Percentiles rank a stretch among this genome's conserved stretches.
These are phyloP conservation scores for Apantesis nais DNA, from an alignment of 2,888 invertebrate genomes.

Conservation along the genomic window DNA sequence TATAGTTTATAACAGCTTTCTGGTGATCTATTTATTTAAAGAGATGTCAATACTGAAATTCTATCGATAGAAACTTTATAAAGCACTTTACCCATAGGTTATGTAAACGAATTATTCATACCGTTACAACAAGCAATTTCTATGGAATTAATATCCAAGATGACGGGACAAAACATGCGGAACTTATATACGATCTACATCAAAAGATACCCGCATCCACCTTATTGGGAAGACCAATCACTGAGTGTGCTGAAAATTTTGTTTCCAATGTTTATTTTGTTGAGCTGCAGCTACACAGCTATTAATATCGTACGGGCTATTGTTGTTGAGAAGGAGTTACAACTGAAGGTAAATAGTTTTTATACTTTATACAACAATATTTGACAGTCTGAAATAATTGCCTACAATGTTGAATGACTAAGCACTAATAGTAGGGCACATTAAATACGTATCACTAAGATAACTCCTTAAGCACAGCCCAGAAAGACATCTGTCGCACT, in stretches of 20 bases:
- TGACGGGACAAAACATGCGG: conserved; percentile 60
- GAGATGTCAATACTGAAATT: no score
- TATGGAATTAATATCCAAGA: conserved; percentile 64
- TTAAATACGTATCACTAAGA: no score
- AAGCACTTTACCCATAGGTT: conserved; percentile 58
- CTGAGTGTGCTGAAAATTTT: conserved; percentile 87
- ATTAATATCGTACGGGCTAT: conserved; percentile 91
- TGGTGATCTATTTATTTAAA: no score
- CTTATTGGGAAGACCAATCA: conserved; percentile 88
- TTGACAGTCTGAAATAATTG: no score
- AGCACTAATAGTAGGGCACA: no score
- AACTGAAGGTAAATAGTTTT: conserved; percentile 86
- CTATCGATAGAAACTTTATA: no score
- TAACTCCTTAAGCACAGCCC: no score
- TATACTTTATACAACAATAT: no score
- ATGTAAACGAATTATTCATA: conserved; percentile 75
- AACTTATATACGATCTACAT: conserved; percentile 71
- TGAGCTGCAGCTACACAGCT: conserved; percentile 93
- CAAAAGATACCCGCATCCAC: conserved; percentile 90
- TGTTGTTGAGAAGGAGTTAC: conserved; percentile 90
- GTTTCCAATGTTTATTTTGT: conserved; percentile 90
- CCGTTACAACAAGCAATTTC: conserved; percentile 74
- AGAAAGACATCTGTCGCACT: no score
- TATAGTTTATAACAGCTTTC: no score
- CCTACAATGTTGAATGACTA: no score